These are phyloP conservation scores for Mixornis gularis DNA, from an alignment of 2,113 vertebrate genomes.

Conservation along the genomic window DNA sequence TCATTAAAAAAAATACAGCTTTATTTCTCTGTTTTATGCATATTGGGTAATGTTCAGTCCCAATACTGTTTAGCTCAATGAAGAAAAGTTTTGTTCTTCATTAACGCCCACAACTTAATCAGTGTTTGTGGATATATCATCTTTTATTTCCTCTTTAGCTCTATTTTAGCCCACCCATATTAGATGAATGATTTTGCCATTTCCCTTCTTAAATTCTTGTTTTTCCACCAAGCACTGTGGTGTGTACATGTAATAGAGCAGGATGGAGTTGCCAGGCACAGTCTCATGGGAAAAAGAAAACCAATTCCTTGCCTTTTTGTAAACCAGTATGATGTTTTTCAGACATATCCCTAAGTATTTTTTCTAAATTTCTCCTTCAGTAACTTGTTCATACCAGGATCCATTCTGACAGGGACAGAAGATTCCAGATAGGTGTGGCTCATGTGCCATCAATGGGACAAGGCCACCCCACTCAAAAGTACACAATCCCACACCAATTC, in stretches of 20 bases:
- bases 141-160: conserved; percentile 10
- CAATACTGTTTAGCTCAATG: background rate
- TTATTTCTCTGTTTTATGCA: background rate
- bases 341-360: background rate
- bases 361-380: background rate
- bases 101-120: background rate
- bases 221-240: background rate
- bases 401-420: background rate
- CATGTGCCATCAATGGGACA: background rate
- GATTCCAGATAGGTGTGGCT: background rate
- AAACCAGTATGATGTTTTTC: background rate
- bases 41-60: background rate
- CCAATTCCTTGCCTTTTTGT: background rate
- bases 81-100: conserved; percentile 10
- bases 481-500: background rate
- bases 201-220: background rate
- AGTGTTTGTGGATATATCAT: background rate
- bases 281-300: background rate
- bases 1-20: background rate
- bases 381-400: background rate
- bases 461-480: background rate
- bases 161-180: background rate
- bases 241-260: background rate
- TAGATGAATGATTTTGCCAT: background rate
- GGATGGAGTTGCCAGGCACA: background rate